phyloP scores from a whole-genome alignment of 92 coral and sea anemone genomes.

The Phenganax subtilis region DNA sequence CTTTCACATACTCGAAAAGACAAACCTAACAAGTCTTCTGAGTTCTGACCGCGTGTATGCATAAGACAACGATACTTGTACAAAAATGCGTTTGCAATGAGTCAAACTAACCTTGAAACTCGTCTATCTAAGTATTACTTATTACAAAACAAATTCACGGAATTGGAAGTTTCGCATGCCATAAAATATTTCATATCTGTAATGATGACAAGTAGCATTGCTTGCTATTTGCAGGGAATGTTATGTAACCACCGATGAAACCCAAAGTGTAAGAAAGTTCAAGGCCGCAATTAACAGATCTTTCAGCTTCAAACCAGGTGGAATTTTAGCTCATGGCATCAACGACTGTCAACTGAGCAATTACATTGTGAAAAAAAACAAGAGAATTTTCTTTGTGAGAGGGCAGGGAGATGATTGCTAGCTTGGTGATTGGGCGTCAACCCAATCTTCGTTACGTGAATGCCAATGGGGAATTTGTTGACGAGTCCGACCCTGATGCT shows the following conservation, averaged over 20 bases:
- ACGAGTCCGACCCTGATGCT: conserved; percentile 11
- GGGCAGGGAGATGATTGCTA: neutral
- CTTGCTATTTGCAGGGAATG: neutral
- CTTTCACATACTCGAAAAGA: no score
- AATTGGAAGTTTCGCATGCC: neutral
- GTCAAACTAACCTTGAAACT: no score
- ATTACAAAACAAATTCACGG: neutral
- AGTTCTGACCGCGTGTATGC: no score
- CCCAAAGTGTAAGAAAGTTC: no score
- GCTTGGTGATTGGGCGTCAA: conserved; percentile 21
- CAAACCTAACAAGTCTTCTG: no score
- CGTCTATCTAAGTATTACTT: no score
- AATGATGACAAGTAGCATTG: neutral
- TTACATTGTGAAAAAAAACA: conserved; percentile 4
- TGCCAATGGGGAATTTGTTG: conserved; percentile 2
- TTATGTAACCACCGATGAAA: no score
- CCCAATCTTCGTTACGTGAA: neutral
- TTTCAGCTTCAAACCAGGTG: neutral
- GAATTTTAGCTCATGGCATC: conserved; percentile 20
- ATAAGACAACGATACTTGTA: no score
- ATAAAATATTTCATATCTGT: neutral
- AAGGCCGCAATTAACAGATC: no score
- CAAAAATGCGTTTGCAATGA: no score
- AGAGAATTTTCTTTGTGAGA: neutral
- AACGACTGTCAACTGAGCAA: conserved; percentile 26